Evolutionary conservation across 2,113 vertebrate genomes (phyloP).

Genomic region (Rattus rattus): DNA sequence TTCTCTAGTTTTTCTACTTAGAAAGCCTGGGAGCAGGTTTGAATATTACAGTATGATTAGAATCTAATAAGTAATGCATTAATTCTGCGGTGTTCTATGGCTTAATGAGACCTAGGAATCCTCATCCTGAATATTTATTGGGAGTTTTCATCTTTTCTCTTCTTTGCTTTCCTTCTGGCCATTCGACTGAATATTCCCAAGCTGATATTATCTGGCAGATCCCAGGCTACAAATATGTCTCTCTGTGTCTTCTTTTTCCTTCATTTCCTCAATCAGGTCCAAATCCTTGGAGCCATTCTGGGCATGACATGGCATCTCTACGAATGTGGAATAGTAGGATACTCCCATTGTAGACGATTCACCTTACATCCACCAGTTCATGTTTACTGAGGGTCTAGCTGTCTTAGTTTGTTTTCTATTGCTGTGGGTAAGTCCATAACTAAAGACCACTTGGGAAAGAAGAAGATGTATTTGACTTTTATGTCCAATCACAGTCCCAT

Average conservation of each 20-base stretch:
- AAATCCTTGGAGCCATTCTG: background rate
- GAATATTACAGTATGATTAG: background rate
- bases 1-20: background rate
- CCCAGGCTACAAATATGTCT: background rate
- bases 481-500: background rate
- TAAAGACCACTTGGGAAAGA: background rate
- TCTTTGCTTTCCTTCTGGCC: background rate
- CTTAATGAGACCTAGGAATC: background rate
- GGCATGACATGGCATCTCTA: background rate
- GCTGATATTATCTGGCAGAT: background rate
- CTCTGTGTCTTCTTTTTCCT: background rate
- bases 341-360: background rate
- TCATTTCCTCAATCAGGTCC: background rate
- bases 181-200: background rate
- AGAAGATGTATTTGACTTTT: background rate
- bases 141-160: background rate
- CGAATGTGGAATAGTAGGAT: background rate
- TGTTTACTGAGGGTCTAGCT: background rate
- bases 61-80: background rate
- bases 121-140: background rate
- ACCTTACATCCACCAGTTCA: background rate
- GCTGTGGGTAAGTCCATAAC: background rate
- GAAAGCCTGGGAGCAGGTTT: background rate
- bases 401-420: background rate
- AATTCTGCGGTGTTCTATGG: background rate